Base-by-base conservation (phyloP, 2,888 invertebrate genomes). In the Pocota personata region DNA sequence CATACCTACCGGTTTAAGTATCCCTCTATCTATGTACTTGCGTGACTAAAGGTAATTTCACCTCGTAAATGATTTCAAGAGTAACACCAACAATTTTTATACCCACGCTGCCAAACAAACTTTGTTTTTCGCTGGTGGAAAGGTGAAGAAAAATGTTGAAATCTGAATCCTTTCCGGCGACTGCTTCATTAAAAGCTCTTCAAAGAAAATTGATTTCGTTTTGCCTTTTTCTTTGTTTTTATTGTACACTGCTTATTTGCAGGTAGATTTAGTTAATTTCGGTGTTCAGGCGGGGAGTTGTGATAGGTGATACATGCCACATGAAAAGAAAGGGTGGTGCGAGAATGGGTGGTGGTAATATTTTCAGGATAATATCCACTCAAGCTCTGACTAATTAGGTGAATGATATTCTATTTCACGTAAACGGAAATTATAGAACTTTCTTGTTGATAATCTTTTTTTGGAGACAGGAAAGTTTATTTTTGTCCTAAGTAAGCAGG, bases 151-250 rank as follows among this genome's bases (percentile, higher is more conserved):
- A 67, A 78, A 76, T 80, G 76, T 76, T 86, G 72, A 86, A 86
- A 86, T 86, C 82, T 82, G 71, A 82, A 86, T 82, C 80, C 76
- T 82, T 86, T 82, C 82, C 86, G 86, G 66, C 71, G 66, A 86
- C 71, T 76, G 86, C 82, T 86, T 82, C 86, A 82, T 86, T 86
- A 86, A 86, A 86, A 86, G 86, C 82, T 86, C 67, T 67, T 82
- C 76, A 82, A 77, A 67, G 71, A 71, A 86, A 66, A 79, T 72
- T 72, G 57, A 72, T 79, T 72, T 76, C 35, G 72, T 60, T 86
- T 82, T 64, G 48, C 10, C 57, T 69, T 43, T 62, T 32, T 48
- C 40, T 8, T 16, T 58, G 43, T 58, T 48, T 16, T 27, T 43
- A 19, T 35, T 16, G 16, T n/a, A 48, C 24, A 16, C 16, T 21